A percentile compares a stretch with the other conserved stretches of the same genome.
Evolutionary conservation across 1,140 invertebrate genomes (phyloP).

Genomic region (Brachionus koreanus): DNA sequence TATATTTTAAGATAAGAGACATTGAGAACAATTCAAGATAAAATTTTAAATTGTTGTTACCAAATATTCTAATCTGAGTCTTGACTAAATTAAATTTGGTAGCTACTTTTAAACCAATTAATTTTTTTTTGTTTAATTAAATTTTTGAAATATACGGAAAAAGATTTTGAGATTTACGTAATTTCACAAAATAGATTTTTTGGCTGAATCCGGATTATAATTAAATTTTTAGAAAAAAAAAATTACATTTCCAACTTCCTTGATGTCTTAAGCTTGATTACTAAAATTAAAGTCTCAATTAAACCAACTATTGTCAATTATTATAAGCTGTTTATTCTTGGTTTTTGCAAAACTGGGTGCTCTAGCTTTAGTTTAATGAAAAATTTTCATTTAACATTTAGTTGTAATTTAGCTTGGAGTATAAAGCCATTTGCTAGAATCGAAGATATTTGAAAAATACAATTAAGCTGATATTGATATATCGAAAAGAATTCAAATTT

Average conservation of each 20-base stretch:
- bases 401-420: too few species aligned
- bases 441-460: too few species aligned
- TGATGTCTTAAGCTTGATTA: neutral
- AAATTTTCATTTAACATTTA: too few species aligned
- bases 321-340: neutral
- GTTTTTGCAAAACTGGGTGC: neutral
- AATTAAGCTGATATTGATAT: neutral
- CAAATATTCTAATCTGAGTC: neutral
- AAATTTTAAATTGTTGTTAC: neutral
- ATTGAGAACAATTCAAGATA: neutral
- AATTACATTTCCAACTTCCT: neutral
- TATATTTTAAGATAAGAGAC: neutral
- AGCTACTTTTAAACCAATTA: neutral
- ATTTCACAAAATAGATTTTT: neutral
- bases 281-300: neutral
- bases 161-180: neutral
- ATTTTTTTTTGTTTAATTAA: neutral
- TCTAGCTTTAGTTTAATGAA: neutral
- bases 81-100: neutral
- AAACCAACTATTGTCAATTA: neutral
- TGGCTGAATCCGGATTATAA: constrained; percentile 22
- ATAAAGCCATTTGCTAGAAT: too few species aligned
- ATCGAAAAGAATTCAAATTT: neutral
- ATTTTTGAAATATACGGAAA: constrained; percentile 12
- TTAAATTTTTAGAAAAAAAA: neutral